Conservation (phyloP, 2,888 invertebrate species). For the Torymus tubicola region DNA sequence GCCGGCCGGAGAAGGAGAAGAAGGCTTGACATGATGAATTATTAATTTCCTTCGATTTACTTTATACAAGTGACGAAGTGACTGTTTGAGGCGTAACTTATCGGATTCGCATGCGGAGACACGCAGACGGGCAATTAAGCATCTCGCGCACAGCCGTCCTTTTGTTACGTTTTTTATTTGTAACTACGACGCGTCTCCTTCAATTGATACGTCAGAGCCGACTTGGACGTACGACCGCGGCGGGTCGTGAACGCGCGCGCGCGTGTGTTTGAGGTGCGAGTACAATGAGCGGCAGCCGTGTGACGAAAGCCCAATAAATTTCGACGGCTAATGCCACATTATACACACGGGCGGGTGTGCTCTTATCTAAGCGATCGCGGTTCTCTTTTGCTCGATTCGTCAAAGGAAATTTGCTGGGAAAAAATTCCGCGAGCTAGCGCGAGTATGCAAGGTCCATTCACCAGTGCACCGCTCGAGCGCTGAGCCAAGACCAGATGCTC, state of each 20-base stretch:
- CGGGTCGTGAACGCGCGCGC: neutral
- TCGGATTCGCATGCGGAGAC: no score
- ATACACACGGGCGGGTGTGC: neutral
- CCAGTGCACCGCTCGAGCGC: no score
- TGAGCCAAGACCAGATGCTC: no score
- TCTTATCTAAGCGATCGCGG: neutral
- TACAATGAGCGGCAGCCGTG: neutral
- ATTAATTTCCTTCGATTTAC: no score
- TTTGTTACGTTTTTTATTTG: constrained; percentile 10
- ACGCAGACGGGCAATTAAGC: no score
- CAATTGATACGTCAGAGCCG: neutral
- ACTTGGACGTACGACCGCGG: neutral
- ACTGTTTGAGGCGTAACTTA: neutral
- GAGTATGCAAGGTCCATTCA: neutral
- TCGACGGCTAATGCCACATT: constrained; percentile 12
- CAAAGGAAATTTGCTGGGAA: constrained; percentile 11
- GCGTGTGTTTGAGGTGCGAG: neutral
- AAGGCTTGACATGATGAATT: neutral
- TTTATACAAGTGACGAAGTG: neutral
- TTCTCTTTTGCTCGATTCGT: constrained; percentile 1
- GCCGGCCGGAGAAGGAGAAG: no score
- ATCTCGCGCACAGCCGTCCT: no score
- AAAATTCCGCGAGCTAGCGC: neutral
- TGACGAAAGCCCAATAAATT: constrained; percentile 40
- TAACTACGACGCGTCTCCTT: neutral